phyloP scores from a whole-genome alignment of 2,797 vertebrate species.

The Atherinosoma microstoma region DNA sequence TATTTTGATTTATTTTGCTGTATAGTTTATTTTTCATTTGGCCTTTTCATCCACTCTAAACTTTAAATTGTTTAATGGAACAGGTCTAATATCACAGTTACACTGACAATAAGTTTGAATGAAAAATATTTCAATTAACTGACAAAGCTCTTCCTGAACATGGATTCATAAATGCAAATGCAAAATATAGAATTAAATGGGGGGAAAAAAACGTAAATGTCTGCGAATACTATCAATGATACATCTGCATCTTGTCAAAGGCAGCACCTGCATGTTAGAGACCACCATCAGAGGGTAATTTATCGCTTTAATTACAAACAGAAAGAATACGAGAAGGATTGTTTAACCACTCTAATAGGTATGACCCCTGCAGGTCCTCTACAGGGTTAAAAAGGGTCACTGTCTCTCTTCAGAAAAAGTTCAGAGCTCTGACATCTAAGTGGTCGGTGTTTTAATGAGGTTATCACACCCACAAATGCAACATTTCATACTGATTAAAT shows the following conservation, averaged over 20 bases:
- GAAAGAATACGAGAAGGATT: slow-evolving; percentile 69
- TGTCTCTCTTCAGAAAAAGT: slow-evolving; percentile 66
- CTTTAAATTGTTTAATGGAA: background rate
- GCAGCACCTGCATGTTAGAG: slow-evolving; percentile 70
- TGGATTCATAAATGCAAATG: background rate
- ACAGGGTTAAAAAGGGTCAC: slow-evolving; percentile 66
- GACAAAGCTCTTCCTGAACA: background rate
- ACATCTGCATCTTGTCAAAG: slow-evolving; percentile 27
- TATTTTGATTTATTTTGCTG: background rate
- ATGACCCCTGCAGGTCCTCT: slow-evolving; percentile 63
- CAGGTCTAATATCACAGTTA: background rate
- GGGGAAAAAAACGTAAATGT: background rate
- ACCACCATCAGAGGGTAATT: slow-evolving; percentile 72
- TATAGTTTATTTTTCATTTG: background rate
- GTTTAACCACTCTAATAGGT: slow-evolving; percentile 69
- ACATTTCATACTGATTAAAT: background rate
- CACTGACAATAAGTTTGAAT: background rate
- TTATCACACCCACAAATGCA: background rate
- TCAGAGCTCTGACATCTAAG: slow-evolving; percentile 49
- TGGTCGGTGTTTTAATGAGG: slow-evolving; percentile 3
- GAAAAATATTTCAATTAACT: background rate
- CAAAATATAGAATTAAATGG: background rate
- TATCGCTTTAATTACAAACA: slow-evolving; percentile 83
- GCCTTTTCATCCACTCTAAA: background rate
- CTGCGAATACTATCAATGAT: slow-evolving; percentile 8